Evolutionary conservation across 2,888 invertebrate genomes (phyloP).

Genomic region (Bombyx huttoni): DNA sequence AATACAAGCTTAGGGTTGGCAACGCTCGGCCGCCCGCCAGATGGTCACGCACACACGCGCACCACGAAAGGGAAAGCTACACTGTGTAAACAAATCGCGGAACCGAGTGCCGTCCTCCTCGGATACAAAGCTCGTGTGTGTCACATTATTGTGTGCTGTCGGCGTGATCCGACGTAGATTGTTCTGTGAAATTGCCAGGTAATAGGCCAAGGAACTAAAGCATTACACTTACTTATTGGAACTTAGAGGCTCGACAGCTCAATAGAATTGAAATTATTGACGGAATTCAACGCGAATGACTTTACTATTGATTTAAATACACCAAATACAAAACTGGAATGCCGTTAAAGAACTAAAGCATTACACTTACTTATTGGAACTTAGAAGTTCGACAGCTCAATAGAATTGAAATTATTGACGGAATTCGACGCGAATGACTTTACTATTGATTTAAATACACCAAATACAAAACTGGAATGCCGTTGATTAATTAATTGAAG

Average conservation of each 20-base stretch:
- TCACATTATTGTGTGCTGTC: slow-evolving; percentile 60
- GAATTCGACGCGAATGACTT: slow-evolving; percentile 32
- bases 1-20: slow-evolving; percentile 39
- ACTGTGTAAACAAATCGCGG: slow-evolving; percentile 69
- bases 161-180: slow-evolving; percentile 62
- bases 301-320: slow-evolving; percentile 13
- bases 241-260: slow-evolving; percentile 55
- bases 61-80: slow-evolving; percentile 66
- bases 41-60: slow-evolving; percentile 58
- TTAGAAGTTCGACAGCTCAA: slow-evolving; percentile 58
- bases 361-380: slow-evolving; percentile 68
- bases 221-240: slow-evolving; percentile 68
- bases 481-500: background rate
- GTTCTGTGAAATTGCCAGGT: slow-evolving; percentile 73
- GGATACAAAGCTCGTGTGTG: slow-evolving; percentile 53
- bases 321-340: background rate
- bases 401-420: slow-evolving; percentile 55
- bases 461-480: background rate
- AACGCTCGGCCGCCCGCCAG: slow-evolving; percentile 49
- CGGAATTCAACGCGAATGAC: slow-evolving; percentile 33
- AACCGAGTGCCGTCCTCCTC: slow-evolving; percentile 59
- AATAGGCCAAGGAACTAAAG: slow-evolving; percentile 68
- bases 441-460: slow-evolving; percentile 9
- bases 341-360: slow-evolving; percentile 64
- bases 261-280: slow-evolving; percentile 58